Evolutionary conservation across 2,888 invertebrate species (phyloP).

Genomic region (Dryococelus australis): DNA sequence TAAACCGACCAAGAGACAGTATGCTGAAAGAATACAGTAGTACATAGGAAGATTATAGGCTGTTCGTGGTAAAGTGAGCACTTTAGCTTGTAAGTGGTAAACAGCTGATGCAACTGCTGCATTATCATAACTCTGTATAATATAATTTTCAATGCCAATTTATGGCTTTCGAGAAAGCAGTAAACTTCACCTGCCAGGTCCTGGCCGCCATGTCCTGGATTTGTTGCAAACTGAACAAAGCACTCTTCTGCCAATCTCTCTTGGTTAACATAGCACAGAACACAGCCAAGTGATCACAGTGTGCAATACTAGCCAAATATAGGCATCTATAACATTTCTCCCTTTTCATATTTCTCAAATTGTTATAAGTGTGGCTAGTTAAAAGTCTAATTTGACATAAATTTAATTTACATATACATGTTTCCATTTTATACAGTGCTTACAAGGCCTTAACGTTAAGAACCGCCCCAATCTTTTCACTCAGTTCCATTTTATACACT

Average conservation of each 20-base stretch:
- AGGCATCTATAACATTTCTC: too few species aligned
- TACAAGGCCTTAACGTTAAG: too few species aligned
- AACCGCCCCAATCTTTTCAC: too few species aligned
- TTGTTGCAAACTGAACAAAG: slow-evolving; percentile 37
- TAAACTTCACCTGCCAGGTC: slow-evolving; percentile 18
- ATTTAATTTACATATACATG: too few species aligned
- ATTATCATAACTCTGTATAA: slow-evolving; percentile 25
- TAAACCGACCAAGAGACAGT: not conserved
- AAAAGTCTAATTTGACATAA: too few species aligned
- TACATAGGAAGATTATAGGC: not conserved
- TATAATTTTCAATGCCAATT: slow-evolving; percentile 19
- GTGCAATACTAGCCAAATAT: slow-evolving; percentile 21
- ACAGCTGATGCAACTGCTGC: not conserved
- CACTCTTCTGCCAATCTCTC: not conserved
- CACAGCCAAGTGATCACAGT: slow-evolving; percentile 31
- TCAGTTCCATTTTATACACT: too few species aligned
- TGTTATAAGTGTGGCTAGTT: too few species aligned
- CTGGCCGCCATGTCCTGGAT: slow-evolving; percentile 30
- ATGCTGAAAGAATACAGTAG: not conserved
- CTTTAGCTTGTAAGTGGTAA: not conserved
- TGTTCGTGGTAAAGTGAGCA: too few species aligned
- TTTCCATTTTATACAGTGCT: too few species aligned
- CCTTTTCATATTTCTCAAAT: too few species aligned
- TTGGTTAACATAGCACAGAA: slow-evolving; percentile 25
- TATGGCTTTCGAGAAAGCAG: not conserved